These are phyloP conservation scores for Lepus townsendii DNA, from an alignment of 2,797 vertebrate species.

Conservation along the genomic window DNA sequence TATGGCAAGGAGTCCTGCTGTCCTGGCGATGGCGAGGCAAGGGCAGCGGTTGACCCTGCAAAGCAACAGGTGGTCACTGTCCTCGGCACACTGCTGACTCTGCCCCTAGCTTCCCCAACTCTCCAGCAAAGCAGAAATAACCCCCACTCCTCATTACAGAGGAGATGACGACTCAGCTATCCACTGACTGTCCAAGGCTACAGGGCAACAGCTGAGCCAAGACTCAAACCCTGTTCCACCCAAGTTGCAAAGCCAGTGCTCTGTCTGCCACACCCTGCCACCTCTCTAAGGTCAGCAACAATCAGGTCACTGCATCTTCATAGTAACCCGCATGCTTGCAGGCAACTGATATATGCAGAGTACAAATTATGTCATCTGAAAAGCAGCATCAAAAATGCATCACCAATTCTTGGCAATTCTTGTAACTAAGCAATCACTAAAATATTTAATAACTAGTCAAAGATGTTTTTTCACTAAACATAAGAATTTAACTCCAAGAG, in stretches of 20 bases:
- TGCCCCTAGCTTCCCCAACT: background rate
- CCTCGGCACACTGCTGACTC: background rate
- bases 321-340: background rate
- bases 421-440: constrained; percentile 77
- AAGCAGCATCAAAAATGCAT: constrained; percentile 63
- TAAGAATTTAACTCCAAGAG: constrained; percentile 77
- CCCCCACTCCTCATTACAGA: background rate
- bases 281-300: background rate
- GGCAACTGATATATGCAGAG: constrained; percentile 13
- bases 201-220: background rate
- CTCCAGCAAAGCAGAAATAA: background rate
- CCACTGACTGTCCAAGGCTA: background rate
- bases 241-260: background rate
- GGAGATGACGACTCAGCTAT: background rate
- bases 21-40: background rate
- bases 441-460: constrained; percentile 75
- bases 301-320: background rate
- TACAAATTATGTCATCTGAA: constrained; percentile 52
- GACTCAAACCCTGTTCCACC: background rate
- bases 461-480: constrained; percentile 65
- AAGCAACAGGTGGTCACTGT: rapidly evolving
- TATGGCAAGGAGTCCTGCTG: background rate
- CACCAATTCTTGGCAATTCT: constrained; percentile 65
- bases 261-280: background rate
- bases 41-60: background rate